Evolutionary conservation across 2,888 invertebrate species (phyloP).

Genomic region (Caenorhabditis plicata): DNA sequence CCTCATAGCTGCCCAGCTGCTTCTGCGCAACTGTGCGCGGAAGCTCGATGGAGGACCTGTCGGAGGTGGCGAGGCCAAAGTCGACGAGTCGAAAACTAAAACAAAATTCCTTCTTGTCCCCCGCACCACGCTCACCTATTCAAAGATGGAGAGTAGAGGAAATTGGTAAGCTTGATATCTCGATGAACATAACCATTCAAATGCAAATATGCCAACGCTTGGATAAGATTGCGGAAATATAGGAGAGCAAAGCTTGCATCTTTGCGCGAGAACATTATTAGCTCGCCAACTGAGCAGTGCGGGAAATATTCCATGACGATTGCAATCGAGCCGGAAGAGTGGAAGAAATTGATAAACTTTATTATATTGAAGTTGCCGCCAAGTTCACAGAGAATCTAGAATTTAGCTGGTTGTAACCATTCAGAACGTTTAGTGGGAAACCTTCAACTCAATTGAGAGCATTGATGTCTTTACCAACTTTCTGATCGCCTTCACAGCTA

Average conservation of each 20-base stretch:
- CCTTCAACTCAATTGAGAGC: slow-evolving; percentile 23
- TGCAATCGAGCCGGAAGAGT: slow-evolving; percentile 13
- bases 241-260: slow-evolving; percentile 11
- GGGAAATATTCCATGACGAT: slow-evolving; percentile 27
- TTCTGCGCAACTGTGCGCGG: neutral
- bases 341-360: slow-evolving; percentile 21
- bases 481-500: slow-evolving; percentile 30
- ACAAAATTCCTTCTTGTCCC: neutral
- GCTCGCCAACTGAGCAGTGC: slow-evolving; percentile 15
- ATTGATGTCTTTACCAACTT: slow-evolving; percentile 14
- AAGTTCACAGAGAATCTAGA: slow-evolving; percentile 16
- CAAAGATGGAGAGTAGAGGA: slow-evolving; percentile 14
- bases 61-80: slow-evolving; percentile 22
- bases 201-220: slow-evolving; percentile 25
- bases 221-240: slow-evolving; percentile 18
- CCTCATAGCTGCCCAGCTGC: neutral
- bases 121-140: slow-evolving; percentile 1
- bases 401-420: neutral
- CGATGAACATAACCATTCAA: slow-evolving; percentile 27
- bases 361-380: slow-evolving; percentile 31
- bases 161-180: slow-evolving; percentile 30
- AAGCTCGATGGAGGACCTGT: slow-evolving; percentile 13
- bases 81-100: slow-evolving; percentile 27
- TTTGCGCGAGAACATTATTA: slow-evolving; percentile 8
- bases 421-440: neutral